Conservation (phyloP, 2,888 invertebrate genomes). For the Laspeyria flexula region DNA sequence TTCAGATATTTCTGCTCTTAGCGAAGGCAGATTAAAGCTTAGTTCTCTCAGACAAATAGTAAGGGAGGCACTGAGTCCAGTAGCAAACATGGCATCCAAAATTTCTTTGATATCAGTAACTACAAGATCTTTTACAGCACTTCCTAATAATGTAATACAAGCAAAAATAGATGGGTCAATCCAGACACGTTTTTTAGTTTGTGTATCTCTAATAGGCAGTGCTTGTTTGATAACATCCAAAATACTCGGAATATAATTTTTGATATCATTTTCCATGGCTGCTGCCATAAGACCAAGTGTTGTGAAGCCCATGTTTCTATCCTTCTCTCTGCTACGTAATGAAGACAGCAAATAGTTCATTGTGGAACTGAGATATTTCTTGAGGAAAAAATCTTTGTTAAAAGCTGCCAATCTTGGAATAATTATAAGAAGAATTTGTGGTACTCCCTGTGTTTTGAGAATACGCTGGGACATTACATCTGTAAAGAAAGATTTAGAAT, state of each 20-base stretch:
- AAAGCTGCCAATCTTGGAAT: constrained; percentile 98
- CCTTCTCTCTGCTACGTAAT: constrained; percentile 93
- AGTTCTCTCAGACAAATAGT: constrained; percentile 96
- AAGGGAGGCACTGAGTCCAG: constrained; percentile 95
- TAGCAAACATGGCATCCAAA: constrained; percentile 96
- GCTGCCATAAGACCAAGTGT: constrained; percentile 96
- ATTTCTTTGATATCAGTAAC: constrained; percentile 92
- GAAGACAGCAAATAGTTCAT: constrained; percentile 92
- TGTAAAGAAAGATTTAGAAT: constrained; percentile 50
- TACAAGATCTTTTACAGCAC: constrained; percentile 93
- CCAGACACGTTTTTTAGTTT: constrained; percentile 90
- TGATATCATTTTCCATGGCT: constrained; percentile 93
- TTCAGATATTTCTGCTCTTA: constrained; percentile 96
- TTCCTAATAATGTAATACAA: constrained; percentile 96
- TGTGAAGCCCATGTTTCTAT: constrained; percentile 94
- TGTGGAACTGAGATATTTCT: constrained; percentile 90
- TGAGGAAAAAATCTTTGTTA: constrained; percentile 92
- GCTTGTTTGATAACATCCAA: constrained; percentile 93
- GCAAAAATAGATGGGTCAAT: constrained; percentile 96
- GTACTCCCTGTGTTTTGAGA: constrained; percentile 92
- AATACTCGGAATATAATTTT: constrained; percentile 92
- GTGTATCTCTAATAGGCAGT: constrained; percentile 91
- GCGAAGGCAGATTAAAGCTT: constrained; percentile 93
- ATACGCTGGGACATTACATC: constrained; percentile 92
- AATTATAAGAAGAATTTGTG: constrained; percentile 94